A percentile compares a stretch with the other conserved stretches of the same genome.
Evolutionary conservation across 2,797 vertebrate genomes (phyloP).

Genomic region (Sparidentex hasta): DNA sequence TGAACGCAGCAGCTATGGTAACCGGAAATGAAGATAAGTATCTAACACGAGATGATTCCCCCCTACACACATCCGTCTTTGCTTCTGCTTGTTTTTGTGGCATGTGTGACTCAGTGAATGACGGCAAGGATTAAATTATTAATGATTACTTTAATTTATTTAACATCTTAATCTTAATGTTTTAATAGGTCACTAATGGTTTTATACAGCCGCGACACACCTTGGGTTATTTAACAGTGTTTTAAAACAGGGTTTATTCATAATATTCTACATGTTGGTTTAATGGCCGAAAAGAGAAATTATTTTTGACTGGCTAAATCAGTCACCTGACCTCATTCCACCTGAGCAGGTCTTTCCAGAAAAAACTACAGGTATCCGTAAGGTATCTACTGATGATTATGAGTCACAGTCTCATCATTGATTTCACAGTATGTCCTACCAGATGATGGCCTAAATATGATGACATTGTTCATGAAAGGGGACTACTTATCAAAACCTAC

Average conservation of each 20-base stretch:
- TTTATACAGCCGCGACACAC: neutral
- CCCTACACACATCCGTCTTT: slow-evolving; percentile 36
- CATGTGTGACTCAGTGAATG: neutral
- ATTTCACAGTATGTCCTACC: neutral
- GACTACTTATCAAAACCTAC: no score
- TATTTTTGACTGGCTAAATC: neutral
- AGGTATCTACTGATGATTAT: neutral
- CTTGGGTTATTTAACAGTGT: neutral
- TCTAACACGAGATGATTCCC: slow-evolving; percentile 37
- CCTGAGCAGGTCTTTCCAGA: slow-evolving; percentile 7
- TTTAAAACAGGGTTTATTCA: neutral
- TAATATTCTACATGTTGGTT: neutral
- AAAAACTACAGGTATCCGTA: neutral
- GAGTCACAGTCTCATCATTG: neutral
- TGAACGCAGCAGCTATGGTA: slow-evolving; percentile 38
- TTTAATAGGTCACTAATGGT: neutral
- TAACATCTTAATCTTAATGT: neutral
- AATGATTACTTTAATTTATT: slow-evolving; percentile 13
- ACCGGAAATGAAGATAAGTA: slow-evolving; percentile 55
- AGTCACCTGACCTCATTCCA: neutral
- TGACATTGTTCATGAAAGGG: neutral
- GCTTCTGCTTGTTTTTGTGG: neutral
- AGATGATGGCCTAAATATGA: neutral
- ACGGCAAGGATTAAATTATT: neutral
- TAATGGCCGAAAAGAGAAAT: neutral